A percentile compares a stretch with the other conserved stretches of the same genome.
Conservation (phyloP, 2,888 invertebrate species). For the Dynastes hyllus region DNA sequence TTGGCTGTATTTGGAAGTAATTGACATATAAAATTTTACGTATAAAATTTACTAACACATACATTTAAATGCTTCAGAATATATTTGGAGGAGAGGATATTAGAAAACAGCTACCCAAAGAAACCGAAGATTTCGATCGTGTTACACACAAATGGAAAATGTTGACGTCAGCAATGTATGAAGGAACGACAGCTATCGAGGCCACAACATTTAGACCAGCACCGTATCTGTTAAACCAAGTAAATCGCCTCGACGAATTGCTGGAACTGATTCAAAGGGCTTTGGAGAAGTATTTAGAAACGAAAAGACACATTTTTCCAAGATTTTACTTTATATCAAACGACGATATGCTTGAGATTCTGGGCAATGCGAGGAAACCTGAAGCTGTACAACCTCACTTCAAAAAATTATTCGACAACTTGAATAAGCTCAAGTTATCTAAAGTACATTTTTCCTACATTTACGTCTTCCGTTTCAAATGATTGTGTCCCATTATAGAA, state of each 20-base stretch:
- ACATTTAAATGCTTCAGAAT: conserved; percentile 71
- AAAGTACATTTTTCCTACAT: conserved; percentile 72
- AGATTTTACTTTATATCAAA: conserved; percentile 89
- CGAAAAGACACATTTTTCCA: conserved; percentile 91
- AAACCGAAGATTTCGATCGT: conserved; percentile 83
- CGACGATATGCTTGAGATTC: conserved; percentile 87
- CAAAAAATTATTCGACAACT: conserved; percentile 92
- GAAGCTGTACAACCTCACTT: conserved; percentile 88
- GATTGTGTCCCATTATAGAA: conserved; percentile 51
- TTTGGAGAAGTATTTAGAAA: conserved; percentile 89
- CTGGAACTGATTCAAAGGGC: conserved; percentile 88
- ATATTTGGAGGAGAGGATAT: conserved; percentile 93
- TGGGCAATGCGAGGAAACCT: conserved; percentile 90
- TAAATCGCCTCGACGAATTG: conserved; percentile 83
- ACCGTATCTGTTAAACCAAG: conserved; percentile 78
- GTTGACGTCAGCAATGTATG: conserved; percentile 75
- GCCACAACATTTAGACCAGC: conserved; percentile 77
- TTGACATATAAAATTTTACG: not conserved
- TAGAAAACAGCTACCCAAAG: conserved; percentile 85
- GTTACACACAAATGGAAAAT: conserved; percentile 83
- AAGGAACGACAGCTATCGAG: conserved; percentile 75
- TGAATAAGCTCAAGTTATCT: conserved; percentile 81
- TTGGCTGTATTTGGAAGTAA: conserved; percentile 85
- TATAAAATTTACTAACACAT: not conserved
- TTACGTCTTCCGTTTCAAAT: not conserved